Base-by-base conservation (phyloP, 2,797 vertebrate species). In the Melanotaenia parkinsoni region DNA sequence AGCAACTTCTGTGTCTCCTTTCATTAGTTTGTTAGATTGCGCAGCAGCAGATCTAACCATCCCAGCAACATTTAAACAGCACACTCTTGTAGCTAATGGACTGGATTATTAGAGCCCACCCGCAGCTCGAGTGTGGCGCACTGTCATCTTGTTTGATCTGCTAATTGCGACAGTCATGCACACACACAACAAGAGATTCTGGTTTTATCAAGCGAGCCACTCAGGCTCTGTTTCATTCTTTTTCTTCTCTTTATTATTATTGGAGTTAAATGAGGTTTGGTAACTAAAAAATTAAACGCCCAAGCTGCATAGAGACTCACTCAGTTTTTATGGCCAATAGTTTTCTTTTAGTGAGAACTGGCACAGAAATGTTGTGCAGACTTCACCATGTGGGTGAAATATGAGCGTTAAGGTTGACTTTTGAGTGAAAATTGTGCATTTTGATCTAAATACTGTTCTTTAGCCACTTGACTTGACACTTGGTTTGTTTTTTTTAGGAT, bases 91-190 rank as follows among this genome's bases (percentile, higher is more conserved):
- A 71, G 50, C 79, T 82, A 89, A 92, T 84, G 67, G 84, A 74
- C 32, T 64, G 67, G 86, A 89, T 90, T 83, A 90, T 88, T 75
- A 74, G 72, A 84, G 67, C 76, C 83, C 54, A 50, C 82, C 74
- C 82, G 71, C 82, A 37, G 81, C 69, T 68, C 35, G 33, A 59
- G 74, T 79, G 66, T 67, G 32, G 58, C 68, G 63, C 75, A 81
- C 72, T 77, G 73, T 89, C 70, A 88, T 51, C 90, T 76, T 88
- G 86, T 93, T 88, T 88, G 82, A 91, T 91, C 86, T 85, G 83
- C 70, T 91, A 91, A 92, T 93, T 90, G 83, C 47, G 70, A 70
- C 78, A 40, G 84, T 90, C 76, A 76, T 18, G 4, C 40, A 40
- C 65, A 63, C 47, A 16, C 61, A 73, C 28, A 60, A 26, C 40